Evolutionary conservation across 2,888 invertebrate species (phyloP).

Genomic region (Gryllus longicercus): DNA sequence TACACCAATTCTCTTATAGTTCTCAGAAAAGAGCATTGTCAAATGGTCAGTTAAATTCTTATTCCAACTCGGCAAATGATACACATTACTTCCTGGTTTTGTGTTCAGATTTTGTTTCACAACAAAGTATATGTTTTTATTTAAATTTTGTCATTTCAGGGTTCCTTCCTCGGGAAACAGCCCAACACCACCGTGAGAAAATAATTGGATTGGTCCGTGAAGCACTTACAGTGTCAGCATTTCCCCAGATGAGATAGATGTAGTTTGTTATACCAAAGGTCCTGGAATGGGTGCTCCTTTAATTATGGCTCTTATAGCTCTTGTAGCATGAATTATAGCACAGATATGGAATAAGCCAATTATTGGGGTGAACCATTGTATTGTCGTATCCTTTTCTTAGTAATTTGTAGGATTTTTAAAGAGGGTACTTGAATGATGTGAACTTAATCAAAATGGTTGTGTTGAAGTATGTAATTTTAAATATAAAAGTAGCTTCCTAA

Average conservation of each 20-base stretch:
- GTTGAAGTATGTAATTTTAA: too few species aligned
- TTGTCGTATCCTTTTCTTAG: slow-evolving; percentile 72
- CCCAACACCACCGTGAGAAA: slow-evolving; percentile 84
- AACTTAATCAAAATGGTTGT: too few species aligned
- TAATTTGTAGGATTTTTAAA: too few species aligned
- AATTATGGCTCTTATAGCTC: slow-evolving; percentile 80
- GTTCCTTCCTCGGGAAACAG: slow-evolving; percentile 93
- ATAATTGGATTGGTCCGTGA: slow-evolving; percentile 71
- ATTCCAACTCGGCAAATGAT: background rate
- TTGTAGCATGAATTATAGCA: slow-evolving; percentile 92
- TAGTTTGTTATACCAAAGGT: slow-evolving; percentile 95
- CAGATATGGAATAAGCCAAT: slow-evolving; percentile 94
- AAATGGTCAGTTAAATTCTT: too few species aligned
- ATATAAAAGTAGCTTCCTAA: too few species aligned
- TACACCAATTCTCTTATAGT: too few species aligned
- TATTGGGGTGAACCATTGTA: slow-evolving; percentile 96
- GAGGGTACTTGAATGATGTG: too few species aligned
- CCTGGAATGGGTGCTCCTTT: slow-evolving; percentile 99
- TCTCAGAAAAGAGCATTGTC: too few species aligned
- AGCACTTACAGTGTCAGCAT: slow-evolving; percentile 75
- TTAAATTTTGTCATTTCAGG: slow-evolving; percentile 55
- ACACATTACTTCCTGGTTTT: background rate
- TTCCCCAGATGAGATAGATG: slow-evolving; percentile 76
- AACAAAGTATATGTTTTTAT: background rate
- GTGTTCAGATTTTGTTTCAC: too few species aligned